Evolutionary conservation across 1,140 invertebrate genomes (phyloP), one percentile per base, ranked within the genome.

Genomic region (Galendromus occidentalis): DNA sequence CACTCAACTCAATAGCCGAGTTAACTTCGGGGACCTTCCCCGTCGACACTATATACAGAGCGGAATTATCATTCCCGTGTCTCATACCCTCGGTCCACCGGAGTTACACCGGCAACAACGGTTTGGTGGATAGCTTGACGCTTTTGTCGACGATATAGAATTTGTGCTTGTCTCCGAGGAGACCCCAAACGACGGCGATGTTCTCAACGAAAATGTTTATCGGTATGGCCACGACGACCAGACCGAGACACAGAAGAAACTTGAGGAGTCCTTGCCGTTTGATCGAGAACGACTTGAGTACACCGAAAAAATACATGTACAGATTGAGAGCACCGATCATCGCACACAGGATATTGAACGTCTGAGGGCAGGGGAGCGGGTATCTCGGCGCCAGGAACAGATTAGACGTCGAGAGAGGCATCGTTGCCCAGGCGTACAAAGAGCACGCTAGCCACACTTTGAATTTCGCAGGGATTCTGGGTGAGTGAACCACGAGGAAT

Each of bases 81-180:
- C n/a, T n/a, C n/a, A n/a, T n/a, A n/a, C n/a, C n/a, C n/a, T n/a
- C n/a, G n/a, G n/a, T n/a, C n/a, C n/a, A n/a, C n/a, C n/a, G n/a
- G 33, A 39, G 63, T 68, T 44, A 68, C 1, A 68, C 67, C 5
- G 66, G 28, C 18, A 68, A 14, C 28, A 47, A 22, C 7, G 67
- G 67, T 65, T 59, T 25, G 4, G 51, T 59, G 12, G n/a, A 20
- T 2, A 59, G 33, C 22, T 82, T 79, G n/a, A 84, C 75, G 74
- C 91, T 87, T 76, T 94, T 95, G 72, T 91, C 88, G 7, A 96
- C 91, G 69, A 96, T 83, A 76, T 93, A 94, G 79, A 95, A 96
- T 76, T 88, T 88, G 76, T 93, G 86, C 76, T 93, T 93, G 70
- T 92, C 87, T 22, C 88, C 87, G 69, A 91, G 82, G 30, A 91